Conservation (phyloP, 1,140 invertebrate genomes). For the Ips nitidus region DNA sequence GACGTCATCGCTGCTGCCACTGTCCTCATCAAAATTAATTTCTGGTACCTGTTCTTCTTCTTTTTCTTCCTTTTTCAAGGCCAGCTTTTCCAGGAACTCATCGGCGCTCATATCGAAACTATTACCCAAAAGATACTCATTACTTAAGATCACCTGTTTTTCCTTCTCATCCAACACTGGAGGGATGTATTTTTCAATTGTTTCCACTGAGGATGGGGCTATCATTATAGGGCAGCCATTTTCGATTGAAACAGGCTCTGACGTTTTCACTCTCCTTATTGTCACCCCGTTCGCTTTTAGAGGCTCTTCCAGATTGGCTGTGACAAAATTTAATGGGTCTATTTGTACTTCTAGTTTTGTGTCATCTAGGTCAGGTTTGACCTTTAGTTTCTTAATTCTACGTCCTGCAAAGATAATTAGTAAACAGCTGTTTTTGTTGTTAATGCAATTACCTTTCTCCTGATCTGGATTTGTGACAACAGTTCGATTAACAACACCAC, state of each 20-base stretch:
- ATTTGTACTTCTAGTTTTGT: conserved; percentile 32
- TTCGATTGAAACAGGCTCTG: conserved; percentile 3
- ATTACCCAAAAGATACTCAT: conserved; percentile 32
- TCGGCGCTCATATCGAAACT: conserved; percentile 32
- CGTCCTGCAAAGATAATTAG: conserved; percentile 14
- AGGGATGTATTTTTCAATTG: conserved; percentile 31
- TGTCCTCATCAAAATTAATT: conserved; percentile 31
- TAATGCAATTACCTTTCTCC: conserved; percentile 13
- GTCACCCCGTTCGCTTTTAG: not conserved
- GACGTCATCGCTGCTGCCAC: conserved; percentile 32
- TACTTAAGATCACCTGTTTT: conserved; percentile 28
- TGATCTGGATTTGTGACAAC: not conserved
- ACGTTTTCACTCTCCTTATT: not conserved
- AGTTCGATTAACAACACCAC: conserved; percentile 15
- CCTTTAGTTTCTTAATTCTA: conserved; percentile 31
- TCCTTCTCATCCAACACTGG: conserved; percentile 32
- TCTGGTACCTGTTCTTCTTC: conserved; percentile 26
- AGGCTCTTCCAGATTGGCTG: conserved; percentile 17
- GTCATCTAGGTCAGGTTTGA: conserved; percentile 4
- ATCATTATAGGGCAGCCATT: conserved; percentile 10
- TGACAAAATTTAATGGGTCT: conserved; percentile 26
- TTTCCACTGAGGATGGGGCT: conserved; percentile 6
- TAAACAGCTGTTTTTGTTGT: no score
- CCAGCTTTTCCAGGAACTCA: conserved; percentile 32
- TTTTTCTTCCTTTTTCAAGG: conserved; percentile 3